Base-by-base conservation (phyloP, 2,797 vertebrate genomes). In the Cygnus olor region DNA sequence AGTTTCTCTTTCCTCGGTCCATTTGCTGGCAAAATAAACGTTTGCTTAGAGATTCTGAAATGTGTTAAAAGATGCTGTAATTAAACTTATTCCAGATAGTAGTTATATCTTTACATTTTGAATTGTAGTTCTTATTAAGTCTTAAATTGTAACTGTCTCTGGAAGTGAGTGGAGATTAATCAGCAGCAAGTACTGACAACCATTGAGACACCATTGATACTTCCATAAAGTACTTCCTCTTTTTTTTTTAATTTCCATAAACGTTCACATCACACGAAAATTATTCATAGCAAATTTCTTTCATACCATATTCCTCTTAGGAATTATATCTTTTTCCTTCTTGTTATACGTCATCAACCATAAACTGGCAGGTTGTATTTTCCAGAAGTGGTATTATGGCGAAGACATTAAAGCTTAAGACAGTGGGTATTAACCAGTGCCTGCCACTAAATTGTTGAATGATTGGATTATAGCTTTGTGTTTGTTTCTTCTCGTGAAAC, bases 11-110 rank as follows among this genome's bases (percentile, higher is more conserved):
- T 94, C 21, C 44, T 91, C 25, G 64, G 27, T 90, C 27, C n/a
- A 22, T 71, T 95, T 94, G 85, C 94, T 96, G 78, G 85, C 94
- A 96, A 92, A 93, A 91, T 95, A 94, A 93, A 93, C 73, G 42
- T 91, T 84, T 97, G 36, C 85, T 91, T 94, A 86, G 85, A 86
- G 68, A 73, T 86, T 90, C 77, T 81, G 66, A 38, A 56, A 40
- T 38, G 15, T 28, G 9, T 79, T 63, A 44, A 66, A 89, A 72
- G 7, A 1, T 64, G 5, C 11, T 88, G 54, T 38, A 22, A 57
- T 32, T 68, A 49, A 87, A 56, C 25, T 16, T 44, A 40, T 14
- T 63, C n/a, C 58, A 30, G 28, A 47, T 15, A 79, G 40, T 17
- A 70, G 38, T 42, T 72, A 1, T 11, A 18, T 80, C 22, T 68